Conservation (phyloP, 1,140 invertebrate species). For the Drepana arcuata region DNA sequence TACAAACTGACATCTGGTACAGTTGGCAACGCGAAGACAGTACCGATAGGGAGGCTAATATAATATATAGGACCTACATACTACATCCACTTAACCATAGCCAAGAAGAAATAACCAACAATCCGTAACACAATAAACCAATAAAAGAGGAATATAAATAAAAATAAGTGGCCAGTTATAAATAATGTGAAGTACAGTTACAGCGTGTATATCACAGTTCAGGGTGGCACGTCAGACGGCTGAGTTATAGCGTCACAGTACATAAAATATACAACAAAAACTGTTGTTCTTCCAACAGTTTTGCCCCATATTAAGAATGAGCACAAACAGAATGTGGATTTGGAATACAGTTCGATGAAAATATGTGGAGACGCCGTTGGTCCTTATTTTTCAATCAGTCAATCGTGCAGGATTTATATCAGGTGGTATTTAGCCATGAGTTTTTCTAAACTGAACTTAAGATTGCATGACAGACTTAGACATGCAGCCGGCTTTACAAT, state of each 20-base stretch:
- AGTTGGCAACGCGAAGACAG: too few species aligned
- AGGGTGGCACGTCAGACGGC: conserved; percentile 40
- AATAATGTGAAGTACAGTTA: conserved; percentile 40
- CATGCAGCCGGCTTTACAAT: too few species aligned
- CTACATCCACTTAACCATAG: conserved; percentile 37
- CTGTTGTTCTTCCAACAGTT: conserved; percentile 68
- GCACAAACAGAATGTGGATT: conserved; percentile 62
- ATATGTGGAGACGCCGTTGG: conserved; percentile 28
- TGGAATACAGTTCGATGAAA: conserved; percentile 24
- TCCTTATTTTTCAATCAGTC: too few species aligned
- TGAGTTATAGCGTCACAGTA: conserved; percentile 66
- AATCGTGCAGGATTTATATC: too few species aligned
- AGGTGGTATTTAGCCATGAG: too few species aligned
- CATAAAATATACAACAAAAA: conserved; percentile 69
- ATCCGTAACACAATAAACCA: conserved; percentile 57
- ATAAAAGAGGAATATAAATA: conserved; percentile 63
- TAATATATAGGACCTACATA: too few species aligned
- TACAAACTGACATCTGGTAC: too few species aligned
- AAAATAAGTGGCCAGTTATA: conserved; percentile 61
- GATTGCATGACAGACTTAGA: too few species aligned
- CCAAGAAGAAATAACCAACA: conserved; percentile 36
- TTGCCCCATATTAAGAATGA: conserved; percentile 45
- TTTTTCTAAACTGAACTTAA: too few species aligned
- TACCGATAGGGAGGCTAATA: too few species aligned
- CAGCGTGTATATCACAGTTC: conserved; percentile 20